These are phyloP conservation scores for Poecilus cupreus DNA, from an alignment of 2,888 invertebrate genomes.

Conservation along the genomic window DNA sequence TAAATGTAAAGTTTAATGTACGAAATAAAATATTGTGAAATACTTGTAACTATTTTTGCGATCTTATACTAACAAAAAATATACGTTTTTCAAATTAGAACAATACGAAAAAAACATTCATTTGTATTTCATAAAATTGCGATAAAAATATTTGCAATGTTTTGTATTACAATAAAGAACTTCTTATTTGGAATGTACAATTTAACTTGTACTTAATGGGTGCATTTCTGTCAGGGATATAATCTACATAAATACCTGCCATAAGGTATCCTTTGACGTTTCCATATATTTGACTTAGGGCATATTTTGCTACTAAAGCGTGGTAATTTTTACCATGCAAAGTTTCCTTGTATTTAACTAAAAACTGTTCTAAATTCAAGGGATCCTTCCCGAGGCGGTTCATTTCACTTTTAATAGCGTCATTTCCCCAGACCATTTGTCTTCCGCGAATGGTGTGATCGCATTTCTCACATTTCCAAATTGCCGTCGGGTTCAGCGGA, in stretches of 20 bases:
- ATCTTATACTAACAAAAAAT: too few relatives aligned
- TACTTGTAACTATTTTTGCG: slow-evolving; percentile 10
- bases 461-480: slow-evolving; percentile 82
- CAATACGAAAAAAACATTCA: too few relatives aligned
- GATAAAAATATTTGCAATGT: too few relatives aligned
- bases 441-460: slow-evolving; percentile 75
- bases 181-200: too few relatives aligned
- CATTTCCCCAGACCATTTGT: slow-evolving; percentile 79
- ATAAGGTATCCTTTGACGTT: slow-evolving; percentile 76
- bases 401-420: slow-evolving; percentile 78
- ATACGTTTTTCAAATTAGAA: too few relatives aligned
- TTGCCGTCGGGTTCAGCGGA: slow-evolving; percentile 76
- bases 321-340: slow-evolving; percentile 82
- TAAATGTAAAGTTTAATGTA: too few relatives aligned
- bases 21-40: background rate
- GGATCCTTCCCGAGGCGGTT: slow-evolving; percentile 68
- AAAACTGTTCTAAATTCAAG: slow-evolving; percentile 77
- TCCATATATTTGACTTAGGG: slow-evolving; percentile 82
- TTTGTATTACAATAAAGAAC: too few relatives aligned
- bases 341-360: slow-evolving; percentile 78
- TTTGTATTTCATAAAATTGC: too few relatives aligned
- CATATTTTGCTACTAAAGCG: slow-evolving; percentile 81
- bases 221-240: too few relatives aligned
- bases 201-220: too few relatives aligned
- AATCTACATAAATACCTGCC: slow-evolving; percentile 72